These are phyloP conservation scores for Theonella swinhoei DNA, from an alignment of 37 sponge, comb jelly and placozoan genomes.

Conservation along the genomic window DNA sequence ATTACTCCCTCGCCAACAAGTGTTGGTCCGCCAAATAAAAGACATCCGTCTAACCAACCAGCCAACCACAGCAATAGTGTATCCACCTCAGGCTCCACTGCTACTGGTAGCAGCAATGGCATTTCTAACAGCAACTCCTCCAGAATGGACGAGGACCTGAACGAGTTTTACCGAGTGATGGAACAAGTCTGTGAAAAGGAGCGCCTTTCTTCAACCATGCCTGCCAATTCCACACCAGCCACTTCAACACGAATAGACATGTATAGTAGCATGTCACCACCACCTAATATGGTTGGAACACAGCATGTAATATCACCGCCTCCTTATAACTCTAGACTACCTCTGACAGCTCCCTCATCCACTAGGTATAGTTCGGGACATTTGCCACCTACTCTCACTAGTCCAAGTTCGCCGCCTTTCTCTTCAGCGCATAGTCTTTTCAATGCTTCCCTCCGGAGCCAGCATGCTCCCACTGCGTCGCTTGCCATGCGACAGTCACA, in stretches of 20 bases:
- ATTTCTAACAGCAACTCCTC: neutral
- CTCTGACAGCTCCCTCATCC: neutral
- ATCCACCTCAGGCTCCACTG: neutral
- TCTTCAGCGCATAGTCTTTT: neutral
- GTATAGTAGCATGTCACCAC: neutral
- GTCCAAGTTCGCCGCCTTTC: neutral
- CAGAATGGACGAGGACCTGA: slow-evolving; percentile 33
- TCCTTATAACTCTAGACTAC: neutral
- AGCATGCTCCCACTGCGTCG: neutral
- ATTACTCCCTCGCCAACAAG: neutral
- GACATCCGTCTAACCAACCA: neutral
- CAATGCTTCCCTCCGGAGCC: neutral
- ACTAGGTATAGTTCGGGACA: neutral
- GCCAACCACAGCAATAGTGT: neutral
- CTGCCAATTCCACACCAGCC: neutral
- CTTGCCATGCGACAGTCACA: neutral
- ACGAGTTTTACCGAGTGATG: slow-evolving; percentile 64
- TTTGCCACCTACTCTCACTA: neutral
- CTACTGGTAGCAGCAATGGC: neutral
- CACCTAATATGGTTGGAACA: neutral
- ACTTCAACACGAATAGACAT: neutral
- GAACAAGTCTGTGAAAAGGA: slow-evolving; percentile 29
- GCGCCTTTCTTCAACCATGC: neutral
- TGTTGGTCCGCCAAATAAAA: neutral
- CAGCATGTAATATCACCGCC: neutral